Base-by-base conservation (phyloP, 2,113 vertebrate species). In the Xiphias gladius region DNA sequence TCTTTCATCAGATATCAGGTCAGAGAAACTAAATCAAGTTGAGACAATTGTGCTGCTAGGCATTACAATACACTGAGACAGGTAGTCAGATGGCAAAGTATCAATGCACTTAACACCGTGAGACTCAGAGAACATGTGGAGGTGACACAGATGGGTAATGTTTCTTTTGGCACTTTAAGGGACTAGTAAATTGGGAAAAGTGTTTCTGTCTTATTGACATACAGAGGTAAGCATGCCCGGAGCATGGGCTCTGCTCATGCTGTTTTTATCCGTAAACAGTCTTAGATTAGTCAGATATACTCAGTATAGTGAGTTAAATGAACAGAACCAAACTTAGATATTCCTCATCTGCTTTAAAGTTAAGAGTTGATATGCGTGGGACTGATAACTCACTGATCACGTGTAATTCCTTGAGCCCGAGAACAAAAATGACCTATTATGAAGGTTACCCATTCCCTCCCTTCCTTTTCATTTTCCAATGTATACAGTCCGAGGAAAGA, bases 1-100 rank as follows among this genome's bases (percentile, higher is more conserved):
- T 63, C 79, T 90, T 89, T 90, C 91, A 91, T 91, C 86, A 90
- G 88, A 91, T 91, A 89, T 88, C 87, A 86, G 86, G 91, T 93
- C 88, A 91, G 54, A 85, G 90, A 81, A 87, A 83, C 81, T 86
- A 89, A 91, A 92, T 92, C 80, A 88, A 88, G 75, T 79, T 35
- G 76, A 89, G 79, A 82, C 79, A 80, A 83, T 66, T 68, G 37
- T 63, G 79, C 82, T 82, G 80, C 73, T 83, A 26, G 46, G 0
- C 63, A 78, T 70, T 73, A 85, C 79, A 83, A 84, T 71, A 55
- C 59, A 54, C 30, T 5, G 2, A 79, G 62, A 79, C 66, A 59
- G 63, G 71, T 68, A 86, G 57, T 84, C 84, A 71, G 55, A 83
- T 41, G 55, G 32, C 35, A 4, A 68, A 6, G 71, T 58, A 75